Conservation (phyloP, 2,888 invertebrate genomes). For the Macaria notata region DNA sequence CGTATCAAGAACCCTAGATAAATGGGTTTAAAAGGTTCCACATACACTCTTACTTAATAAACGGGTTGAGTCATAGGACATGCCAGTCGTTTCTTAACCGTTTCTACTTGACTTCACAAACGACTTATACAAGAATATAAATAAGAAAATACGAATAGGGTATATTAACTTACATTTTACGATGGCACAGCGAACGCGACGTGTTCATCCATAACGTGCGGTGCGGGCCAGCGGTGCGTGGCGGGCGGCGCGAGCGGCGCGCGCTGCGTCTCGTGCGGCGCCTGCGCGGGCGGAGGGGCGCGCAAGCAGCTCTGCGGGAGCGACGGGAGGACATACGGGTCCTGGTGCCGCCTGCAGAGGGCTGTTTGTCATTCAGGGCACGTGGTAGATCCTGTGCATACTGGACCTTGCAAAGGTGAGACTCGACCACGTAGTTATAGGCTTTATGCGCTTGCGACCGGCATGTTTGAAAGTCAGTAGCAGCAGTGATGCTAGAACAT, state of each 20-base stretch:
- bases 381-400: constrained; percentile 87
- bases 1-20: no score
- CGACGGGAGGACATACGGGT: constrained; percentile 88
- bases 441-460: no score
- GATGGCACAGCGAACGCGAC: constrained; percentile 65
- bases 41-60: no score
- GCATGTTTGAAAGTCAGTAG: no score
- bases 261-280: constrained; percentile 60
- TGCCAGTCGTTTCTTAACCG: no score
- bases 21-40: no score
- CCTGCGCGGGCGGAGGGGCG: constrained; percentile 62
- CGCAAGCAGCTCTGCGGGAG: constrained; percentile 85
- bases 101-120: no score
- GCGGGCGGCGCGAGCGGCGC: constrained; percentile 68
- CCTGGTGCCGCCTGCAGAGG: constrained; percentile 91
- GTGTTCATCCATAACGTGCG: constrained; percentile 62
- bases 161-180: background rate
- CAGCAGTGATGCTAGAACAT: no score
- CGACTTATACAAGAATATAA: no score
- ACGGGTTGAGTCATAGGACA: no score
- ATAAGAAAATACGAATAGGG: no score
- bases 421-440: no score
- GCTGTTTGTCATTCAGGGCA: constrained; percentile 88
- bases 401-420: constrained; percentile 84
- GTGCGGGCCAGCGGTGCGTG: constrained; percentile 66